Evolutionary conservation across 2,797 vertebrate species (phyloP), one percentile per base, ranked within the genome.

Genomic region (Merluccius polli): DNA sequence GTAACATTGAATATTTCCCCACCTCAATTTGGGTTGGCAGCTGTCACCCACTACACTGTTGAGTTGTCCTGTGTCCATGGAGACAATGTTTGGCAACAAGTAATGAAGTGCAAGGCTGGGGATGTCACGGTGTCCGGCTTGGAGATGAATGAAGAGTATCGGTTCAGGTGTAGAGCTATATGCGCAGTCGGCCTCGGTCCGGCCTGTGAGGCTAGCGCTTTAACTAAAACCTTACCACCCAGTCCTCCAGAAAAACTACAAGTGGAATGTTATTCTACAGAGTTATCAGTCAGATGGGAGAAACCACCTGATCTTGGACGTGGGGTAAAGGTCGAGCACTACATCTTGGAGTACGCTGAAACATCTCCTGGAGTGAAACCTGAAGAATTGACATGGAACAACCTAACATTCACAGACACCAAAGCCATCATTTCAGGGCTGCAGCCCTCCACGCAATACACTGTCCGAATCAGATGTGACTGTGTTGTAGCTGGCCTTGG

Each of bases 81-180:
- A 76, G 69, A 85, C 16, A 79, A 79, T 1, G 75, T 6, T 68
- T 90, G 89, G 88, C 4, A 70, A 29, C 74, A 69, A 18, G 3
- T 74, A 30, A 71, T 9, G 0, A 72, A 67, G 29, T 8, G 79
- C 3, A 69, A 36, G 5, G 21, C 72, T 27, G 73, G 13, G 69
- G 78, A 80, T 21, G 59, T 89, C 44, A 78, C 78, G 59, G 72
- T 91, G 48, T 65, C 38, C 3, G 69, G 52, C 9, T 78, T 91
- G 76, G 44, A 33, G 21, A 79, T 80, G 2, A 52, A 89, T 73
- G 87, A 87, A 18, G 71, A 80, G 24, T 90, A 91, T 8, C 59
- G 70, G 78, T 84, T 93, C 79, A 88, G 82, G 71, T 89, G 77
- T 74, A 79, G 70, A 75, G 89, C 89, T 15, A 81, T 82, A 76